Percentiles rank a stretch among this genome's conserved stretches.
Evolutionary conservation across 2,888 invertebrate species (phyloP).

Genomic region (Macropis europaea): DNA sequence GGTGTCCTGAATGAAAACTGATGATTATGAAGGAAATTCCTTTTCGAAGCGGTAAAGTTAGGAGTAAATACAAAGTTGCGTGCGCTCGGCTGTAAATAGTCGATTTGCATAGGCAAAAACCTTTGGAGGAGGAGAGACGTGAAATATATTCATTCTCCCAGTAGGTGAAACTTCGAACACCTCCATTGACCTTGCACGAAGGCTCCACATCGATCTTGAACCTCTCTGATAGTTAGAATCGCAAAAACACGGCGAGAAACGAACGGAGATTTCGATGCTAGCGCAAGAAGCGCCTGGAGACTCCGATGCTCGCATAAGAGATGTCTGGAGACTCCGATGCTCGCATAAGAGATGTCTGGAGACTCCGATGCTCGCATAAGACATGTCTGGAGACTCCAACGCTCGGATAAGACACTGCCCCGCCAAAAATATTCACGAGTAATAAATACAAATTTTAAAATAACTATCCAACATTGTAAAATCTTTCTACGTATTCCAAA

Average conservation of each 20-base stretch:
- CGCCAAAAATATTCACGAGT: too few species aligned
- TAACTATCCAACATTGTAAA: too few species aligned
- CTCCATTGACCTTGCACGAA: constrained; percentile 23
- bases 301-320: constrained; percentile 6
- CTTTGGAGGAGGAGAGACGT: neutral
- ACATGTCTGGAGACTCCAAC: constrained; percentile 6
- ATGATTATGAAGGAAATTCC: too few species aligned
- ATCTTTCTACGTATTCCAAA: too few species aligned
- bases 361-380: constrained; percentile 10
- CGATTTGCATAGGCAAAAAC: neutral
- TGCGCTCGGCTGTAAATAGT: too few species aligned
- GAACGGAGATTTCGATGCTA: neutral
- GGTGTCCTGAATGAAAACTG: too few species aligned
- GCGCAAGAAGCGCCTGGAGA: constrained; percentile 8
- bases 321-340: constrained; percentile 13
- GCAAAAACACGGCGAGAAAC: neutral
- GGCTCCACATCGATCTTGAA: constrained; percentile 49
- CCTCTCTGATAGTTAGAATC: constrained; percentile 28
- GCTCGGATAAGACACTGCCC: neutral
- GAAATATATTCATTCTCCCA: constrained; percentile 4
- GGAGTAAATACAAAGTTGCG: too few species aligned
- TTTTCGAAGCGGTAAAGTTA: too few species aligned
- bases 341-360: neutral
- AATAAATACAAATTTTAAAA: too few species aligned
- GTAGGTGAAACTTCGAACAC: constrained; percentile 16